Base-by-base conservation (phyloP, 2,797 vertebrate species). In the Nannoperca australis region DNA sequence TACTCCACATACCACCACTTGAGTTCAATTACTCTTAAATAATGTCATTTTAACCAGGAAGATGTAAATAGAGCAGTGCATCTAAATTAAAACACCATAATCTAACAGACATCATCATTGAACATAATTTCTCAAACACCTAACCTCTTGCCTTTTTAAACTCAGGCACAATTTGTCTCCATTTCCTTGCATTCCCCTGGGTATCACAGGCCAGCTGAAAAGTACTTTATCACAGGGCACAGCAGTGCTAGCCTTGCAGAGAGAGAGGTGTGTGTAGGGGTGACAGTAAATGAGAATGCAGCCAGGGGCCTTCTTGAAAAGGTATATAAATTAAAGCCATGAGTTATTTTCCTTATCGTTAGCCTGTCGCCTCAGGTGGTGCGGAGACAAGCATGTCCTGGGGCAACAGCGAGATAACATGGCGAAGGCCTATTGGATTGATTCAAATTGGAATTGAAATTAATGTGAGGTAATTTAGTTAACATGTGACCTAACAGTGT, bases 161-260 rank as follows among this genome's bases (percentile, higher is more conserved):
- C 20, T 17, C 4, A 58, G 66, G n/a, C 10, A 42, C 51, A 54
- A 78, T 86, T 83, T 79, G 65, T 86, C 84, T 85, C 70, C 65
- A 49, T 85, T 69, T 67, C 72, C 63, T 49, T 13, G 51, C 18
- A 7, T 51, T 64, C 47, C 77, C 85, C 51, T 58, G 13, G 53
- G 63, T 2, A 0, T 80, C 68, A 75, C 73, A 42, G 51, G 24
- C 47, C 50, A 38, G 50, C 77, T 78, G 54, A 66, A 72, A 70
- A 72, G 62, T 66, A 77, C 73, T 85, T 85, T 70, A 82, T 88
- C 85, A 89, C 47, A 73, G 71, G 60, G 44, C 70, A 20, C 75
- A 72, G 70, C 72, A 70, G 38, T 56, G 68, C 64, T 34, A 24
- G 60, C 66, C 24, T 59, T 78, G 73, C 56, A 85, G 68, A 59